Evolutionary conservation across 2,888 invertebrate genomes (phyloP), one percentile per base, ranked within the genome.

Genomic region (Epistrophe eligans): DNA sequence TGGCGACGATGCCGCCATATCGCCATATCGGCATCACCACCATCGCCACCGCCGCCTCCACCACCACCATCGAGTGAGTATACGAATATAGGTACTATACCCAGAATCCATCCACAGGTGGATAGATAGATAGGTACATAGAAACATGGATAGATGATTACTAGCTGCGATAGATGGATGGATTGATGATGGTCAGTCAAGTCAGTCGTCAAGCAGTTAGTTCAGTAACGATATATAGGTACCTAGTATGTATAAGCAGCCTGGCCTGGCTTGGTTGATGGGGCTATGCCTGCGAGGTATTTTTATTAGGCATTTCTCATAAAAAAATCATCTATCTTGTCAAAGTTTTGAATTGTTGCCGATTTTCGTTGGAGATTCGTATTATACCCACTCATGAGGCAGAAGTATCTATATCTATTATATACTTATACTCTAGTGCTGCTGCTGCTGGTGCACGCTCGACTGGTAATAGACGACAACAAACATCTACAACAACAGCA

Each of bases 171-270:
- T 73, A 77, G 64, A 72, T 82, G 73, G 85, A 77, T 81, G 84
- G 84, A 85, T 85, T 85, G 85, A 85, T 85, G 85, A 85, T 85
- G 82, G 85, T 82, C 82, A 79, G 85, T 85, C 82, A 79, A 85
- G 82, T 85, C 67, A 85, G 82, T 85, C 81, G 82, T 77, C 81
- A 79, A 48, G 60, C 80, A 84, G 84, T 80, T 58, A 84, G 77
- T 77, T 77, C 43, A 45, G 40, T 32, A 66, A 35, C 48, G 38
- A 24, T 24, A 60, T 60, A 66, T 28, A 48, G 7, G 8, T 17
- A 17, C 9, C n/a, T 48, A 45, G 43, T 24, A 24, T 28, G n/a
- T n/a, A n/a, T 43, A 45, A 24, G 35, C 38, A 77, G 62, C 64
- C 64, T 79, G 74, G 71, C 66, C 52, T 84, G 66, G 67, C 60